phyloP scores from a whole-genome alignment of 2,888 invertebrate species.

The Coecobrya sp. region DNA sequence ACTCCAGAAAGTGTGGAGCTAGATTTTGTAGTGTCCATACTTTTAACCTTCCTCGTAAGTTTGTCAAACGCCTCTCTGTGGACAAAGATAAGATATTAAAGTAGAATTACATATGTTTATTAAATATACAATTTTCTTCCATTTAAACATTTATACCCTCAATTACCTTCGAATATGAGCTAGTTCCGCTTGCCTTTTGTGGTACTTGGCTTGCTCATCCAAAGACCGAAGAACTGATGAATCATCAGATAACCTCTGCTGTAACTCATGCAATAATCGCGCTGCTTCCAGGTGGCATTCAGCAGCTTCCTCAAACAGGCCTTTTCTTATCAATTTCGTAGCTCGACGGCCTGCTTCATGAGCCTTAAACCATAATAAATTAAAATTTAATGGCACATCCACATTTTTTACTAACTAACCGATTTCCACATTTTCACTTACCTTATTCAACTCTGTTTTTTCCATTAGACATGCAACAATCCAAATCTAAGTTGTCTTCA shows the following conservation, averaged over 20 bases:
- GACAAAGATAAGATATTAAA: neutral
- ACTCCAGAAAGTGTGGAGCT: neutral
- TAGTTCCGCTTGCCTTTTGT: slow-evolving; percentile 84
- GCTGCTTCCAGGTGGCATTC: slow-evolving; percentile 83
- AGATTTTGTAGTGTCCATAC: slow-evolving; percentile 58
- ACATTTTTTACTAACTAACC: neutral
- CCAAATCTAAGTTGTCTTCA: neutral
- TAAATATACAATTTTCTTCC: too few species aligned
- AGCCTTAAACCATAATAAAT: slow-evolving; percentile 75
- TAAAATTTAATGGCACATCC: neutral
- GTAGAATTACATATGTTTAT: too few species aligned
- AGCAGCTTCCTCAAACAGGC: slow-evolving; percentile 83
- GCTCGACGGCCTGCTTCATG: slow-evolving; percentile 85
- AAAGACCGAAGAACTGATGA: slow-evolving; percentile 83
- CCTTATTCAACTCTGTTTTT: slow-evolving; percentile 83
- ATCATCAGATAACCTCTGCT: slow-evolving; percentile 75
- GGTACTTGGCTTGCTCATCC: slow-evolving; percentile 83
- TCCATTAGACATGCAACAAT: slow-evolving; percentile 77
- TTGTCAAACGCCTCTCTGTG: slow-evolving; percentile 62
- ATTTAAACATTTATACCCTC: neutral
- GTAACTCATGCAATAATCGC: slow-evolving; percentile 79
- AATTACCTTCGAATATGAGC: slow-evolving; percentile 79
- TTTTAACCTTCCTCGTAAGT: slow-evolving; percentile 27
- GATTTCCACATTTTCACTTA: slow-evolving; percentile 20
- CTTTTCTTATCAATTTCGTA: slow-evolving; percentile 81